Conservation (phyloP, 2,113 vertebrate genomes). For the Meriones unguiculatus region DNA sequence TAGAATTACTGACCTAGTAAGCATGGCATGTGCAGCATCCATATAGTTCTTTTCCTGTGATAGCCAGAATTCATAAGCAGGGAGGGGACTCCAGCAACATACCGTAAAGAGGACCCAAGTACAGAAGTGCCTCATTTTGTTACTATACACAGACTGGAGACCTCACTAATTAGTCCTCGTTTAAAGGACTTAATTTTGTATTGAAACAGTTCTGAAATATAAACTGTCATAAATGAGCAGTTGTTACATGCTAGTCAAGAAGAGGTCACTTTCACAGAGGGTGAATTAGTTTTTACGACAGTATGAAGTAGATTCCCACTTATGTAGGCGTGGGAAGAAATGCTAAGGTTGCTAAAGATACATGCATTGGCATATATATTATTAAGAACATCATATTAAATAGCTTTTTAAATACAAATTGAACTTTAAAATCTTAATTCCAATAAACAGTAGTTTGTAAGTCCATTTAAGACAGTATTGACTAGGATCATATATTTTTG, state of each 20-base stretch:
- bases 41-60: not conserved
- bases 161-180: not conserved
- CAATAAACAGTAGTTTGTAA: slow-evolving; percentile 71
- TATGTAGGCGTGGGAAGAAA: not conserved
- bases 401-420: slow-evolving; percentile 64
- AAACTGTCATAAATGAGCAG: not conserved
- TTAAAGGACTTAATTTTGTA: not conserved
- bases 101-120: not conserved
- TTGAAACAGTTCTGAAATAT: slow-evolving; percentile 19
- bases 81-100: too few relatives aligned
- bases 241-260: not conserved
- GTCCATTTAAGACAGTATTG: slow-evolving; percentile 65
- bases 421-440: slow-evolving; percentile 65
- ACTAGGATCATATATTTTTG: slow-evolving; percentile 72
- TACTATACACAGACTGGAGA: not conserved
- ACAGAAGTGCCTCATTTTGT: not conserved
- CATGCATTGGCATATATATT: not conserved
- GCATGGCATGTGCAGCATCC: not conserved
- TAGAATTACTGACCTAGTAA: not conserved
- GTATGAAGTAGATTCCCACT: slow-evolving; percentile 14
- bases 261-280: not conserved
- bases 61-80: not conserved
- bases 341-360: not conserved
- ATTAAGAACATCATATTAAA: slow-evolving; percentile 35
- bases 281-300: slow-evolving; percentile 35